Evolutionary conservation across 2,113 vertebrate genomes (phyloP).

Genomic region (Aegotheles bennettii): DNA sequence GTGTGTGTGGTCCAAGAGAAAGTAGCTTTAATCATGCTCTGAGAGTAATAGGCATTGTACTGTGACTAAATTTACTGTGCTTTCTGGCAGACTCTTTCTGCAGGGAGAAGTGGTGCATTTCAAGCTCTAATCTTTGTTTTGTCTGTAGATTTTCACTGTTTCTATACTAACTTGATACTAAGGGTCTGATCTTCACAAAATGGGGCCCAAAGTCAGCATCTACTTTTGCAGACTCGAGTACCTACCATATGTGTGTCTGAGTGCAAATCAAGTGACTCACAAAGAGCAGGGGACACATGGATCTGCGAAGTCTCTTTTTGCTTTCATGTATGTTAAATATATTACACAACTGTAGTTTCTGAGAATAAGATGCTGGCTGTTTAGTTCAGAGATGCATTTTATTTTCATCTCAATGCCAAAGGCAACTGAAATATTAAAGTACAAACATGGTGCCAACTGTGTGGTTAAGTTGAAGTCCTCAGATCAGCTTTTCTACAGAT

Average conservation of each 20-base stretch:
- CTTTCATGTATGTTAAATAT: background rate
- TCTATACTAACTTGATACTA: background rate
- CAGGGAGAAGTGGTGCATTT: slow-evolving; percentile 22
- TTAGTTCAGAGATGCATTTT: slow-evolving; percentile 2
- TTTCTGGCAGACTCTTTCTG: slow-evolving; percentile 34
- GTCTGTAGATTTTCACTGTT: slow-evolving; percentile 51
- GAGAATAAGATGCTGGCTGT: background rate
- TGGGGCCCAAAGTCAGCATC: background rate
- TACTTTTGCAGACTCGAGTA: background rate
- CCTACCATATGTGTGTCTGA: background rate
- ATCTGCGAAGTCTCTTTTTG: background rate
- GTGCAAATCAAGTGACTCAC: background rate
- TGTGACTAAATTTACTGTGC: slow-evolving; percentile 56
- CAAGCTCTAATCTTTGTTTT: slow-evolving; percentile 57
- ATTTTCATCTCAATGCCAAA: slow-evolving; percentile 2
- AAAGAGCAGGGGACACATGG: background rate
- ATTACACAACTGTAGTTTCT: background rate
- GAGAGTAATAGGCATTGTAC: slow-evolving; percentile 54
- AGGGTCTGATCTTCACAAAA: slow-evolving; percentile 10
- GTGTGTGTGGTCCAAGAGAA: slow-evolving; percentile 61
- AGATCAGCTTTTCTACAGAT: slow-evolving; percentile 18
- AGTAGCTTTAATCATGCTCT: slow-evolving; percentile 41
- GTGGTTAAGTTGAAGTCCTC: background rate
- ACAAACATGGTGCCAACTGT: background rate
- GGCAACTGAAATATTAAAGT: background rate